Conservation (phyloP, 2,797 vertebrate genomes). For the Sebastes diploproa region DNA sequence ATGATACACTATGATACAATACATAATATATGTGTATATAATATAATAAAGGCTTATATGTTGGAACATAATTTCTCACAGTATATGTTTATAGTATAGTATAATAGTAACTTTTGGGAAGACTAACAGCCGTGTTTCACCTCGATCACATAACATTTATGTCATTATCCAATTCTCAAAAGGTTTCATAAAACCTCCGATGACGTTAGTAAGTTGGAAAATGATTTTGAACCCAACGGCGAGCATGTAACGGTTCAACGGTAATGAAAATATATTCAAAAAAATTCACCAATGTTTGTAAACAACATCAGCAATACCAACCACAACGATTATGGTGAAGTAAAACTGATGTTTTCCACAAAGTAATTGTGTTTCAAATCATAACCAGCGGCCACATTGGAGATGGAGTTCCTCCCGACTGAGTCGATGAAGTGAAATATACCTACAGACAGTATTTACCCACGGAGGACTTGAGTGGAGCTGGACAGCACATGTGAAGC, state of each 20-base stretch:
- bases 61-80: background rate
- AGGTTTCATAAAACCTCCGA: background rate
- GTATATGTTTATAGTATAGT: background rate
- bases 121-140: background rate
- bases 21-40: background rate
- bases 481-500: conserved; percentile 74
- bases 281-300: background rate
- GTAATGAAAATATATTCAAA: background rate
- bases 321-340: background rate
- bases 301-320: background rate
- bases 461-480: conserved; percentile 11
- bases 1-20: background rate
- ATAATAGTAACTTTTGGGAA: background rate
- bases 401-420: background rate
- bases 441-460: conserved; percentile 5
- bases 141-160: background rate
- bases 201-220: background rate
- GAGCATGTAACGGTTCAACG: background rate
- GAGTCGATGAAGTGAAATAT: conserved; percentile 1
- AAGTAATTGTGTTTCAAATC: no score
- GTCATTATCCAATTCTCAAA: background rate
- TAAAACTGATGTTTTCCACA: background rate
- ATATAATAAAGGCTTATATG: background rate
- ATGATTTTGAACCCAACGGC: background rate
- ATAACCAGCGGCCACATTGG: no score